A percentile compares a stretch with the other conserved stretches of the same genome.
Evolutionary conservation across 2,113 vertebrate genomes (phyloP).

Genomic region (Pelodiscus sinensis): DNA sequence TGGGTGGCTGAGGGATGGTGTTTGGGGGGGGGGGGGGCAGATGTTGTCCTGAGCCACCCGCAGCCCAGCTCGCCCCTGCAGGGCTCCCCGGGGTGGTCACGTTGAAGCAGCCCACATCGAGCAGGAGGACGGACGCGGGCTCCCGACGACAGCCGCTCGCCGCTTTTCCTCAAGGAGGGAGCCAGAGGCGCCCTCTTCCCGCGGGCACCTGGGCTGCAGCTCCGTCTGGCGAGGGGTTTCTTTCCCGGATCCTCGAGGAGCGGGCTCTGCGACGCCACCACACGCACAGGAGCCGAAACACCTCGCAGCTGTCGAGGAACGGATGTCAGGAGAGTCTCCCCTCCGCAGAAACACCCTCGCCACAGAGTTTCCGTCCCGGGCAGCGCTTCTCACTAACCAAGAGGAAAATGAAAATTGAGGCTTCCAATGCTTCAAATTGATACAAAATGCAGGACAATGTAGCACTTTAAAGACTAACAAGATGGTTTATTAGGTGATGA

Average conservation of each 20-base stretch:
- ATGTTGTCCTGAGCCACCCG: background rate
- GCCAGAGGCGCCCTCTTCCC: background rate
- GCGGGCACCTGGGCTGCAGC: background rate
- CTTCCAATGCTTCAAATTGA: background rate
- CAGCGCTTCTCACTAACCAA: background rate
- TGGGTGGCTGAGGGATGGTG: background rate
- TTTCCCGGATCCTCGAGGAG: background rate
- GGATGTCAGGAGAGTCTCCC: background rate
- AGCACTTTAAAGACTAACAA: no score
- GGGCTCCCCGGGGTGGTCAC: no score
- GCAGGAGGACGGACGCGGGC: no score
- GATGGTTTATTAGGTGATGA: no score
- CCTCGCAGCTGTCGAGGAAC: background rate
- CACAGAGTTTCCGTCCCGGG: background rate
- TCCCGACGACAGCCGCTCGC: no score
- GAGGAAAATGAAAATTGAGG: background rate
- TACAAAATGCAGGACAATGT: no score
- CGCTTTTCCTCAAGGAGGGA: background rate
- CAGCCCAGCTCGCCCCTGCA: background rate
- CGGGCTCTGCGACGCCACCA: background rate
- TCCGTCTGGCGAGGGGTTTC: background rate
- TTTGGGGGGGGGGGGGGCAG: no score
- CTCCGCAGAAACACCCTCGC: background rate
- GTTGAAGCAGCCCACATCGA: background rate
- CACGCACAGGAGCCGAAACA: background rate